Evolutionary conservation across 2,113 vertebrate species (phyloP).

Genomic region (Rhinolophus ferrumequinum): DNA sequence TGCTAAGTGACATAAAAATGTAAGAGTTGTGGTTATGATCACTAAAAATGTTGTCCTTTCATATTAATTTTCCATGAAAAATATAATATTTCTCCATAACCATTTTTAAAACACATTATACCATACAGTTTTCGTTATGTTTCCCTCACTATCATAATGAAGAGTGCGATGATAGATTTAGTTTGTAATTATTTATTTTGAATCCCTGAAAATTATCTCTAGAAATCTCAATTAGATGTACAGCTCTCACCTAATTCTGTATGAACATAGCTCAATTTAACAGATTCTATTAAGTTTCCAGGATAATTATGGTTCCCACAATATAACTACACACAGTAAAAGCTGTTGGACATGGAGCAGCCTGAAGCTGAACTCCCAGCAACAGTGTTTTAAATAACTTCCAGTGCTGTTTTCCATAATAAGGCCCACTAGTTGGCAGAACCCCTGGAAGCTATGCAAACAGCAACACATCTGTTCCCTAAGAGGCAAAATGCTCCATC

Average conservation of each 20-base stretch:
- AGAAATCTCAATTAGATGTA: slow-evolving; percentile 62
- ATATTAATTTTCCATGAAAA: slow-evolving; percentile 76
- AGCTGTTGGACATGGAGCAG: not conserved
- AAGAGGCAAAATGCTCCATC: slow-evolving; percentile 47
- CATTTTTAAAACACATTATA: slow-evolving; percentile 59
- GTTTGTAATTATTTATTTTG: slow-evolving; percentile 66
- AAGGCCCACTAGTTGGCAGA: slow-evolving; percentile 57
- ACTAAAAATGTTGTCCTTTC: not conserved
- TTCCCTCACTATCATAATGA: slow-evolving; percentile 28
- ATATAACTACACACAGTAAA: slow-evolving; percentile 56
- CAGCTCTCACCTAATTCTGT: slow-evolving; percentile 62
- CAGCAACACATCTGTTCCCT: slow-evolving; percentile 73
- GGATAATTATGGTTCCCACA: slow-evolving; percentile 67
- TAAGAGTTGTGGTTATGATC: not conserved
- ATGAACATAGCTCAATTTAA: slow-evolving; percentile 59
- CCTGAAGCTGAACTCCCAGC: slow-evolving; percentile 31
- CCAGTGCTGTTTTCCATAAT: slow-evolving; percentile 68
- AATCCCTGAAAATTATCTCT: slow-evolving; percentile 71
- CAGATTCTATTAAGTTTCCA: slow-evolving; percentile 61
- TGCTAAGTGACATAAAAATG: slow-evolving; percentile 60
- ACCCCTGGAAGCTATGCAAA: slow-evolving; percentile 70
- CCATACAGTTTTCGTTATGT: slow-evolving; percentile 56
- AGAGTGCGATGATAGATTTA: slow-evolving; percentile 56
- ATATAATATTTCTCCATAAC: slow-evolving; percentile 68
- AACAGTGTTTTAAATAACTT: slow-evolving; percentile 53